A percentile compares a stretch with the other conserved stretches of the same genome.
phyloP scores from a whole-genome alignment of 1,140 invertebrate species.

The Orius insidiosus region DNA sequence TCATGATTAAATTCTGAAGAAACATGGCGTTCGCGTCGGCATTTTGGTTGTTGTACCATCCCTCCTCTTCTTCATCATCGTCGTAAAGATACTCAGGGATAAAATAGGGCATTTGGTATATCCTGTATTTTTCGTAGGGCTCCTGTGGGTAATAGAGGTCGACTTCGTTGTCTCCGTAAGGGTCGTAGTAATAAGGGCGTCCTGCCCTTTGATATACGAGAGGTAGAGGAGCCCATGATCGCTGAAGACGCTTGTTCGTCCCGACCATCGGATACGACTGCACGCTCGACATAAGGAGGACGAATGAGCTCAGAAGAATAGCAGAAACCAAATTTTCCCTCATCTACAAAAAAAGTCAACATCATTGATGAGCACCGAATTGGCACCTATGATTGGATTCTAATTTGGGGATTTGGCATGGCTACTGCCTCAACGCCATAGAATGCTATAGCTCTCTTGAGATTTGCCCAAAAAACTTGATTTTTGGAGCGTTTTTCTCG shows the following conservation, averaged over 20 bases:
- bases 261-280: background rate
- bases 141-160: conserved; percentile 32
- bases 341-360: no score
- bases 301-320: no score
- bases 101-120: conserved; percentile 27
- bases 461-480: no score
- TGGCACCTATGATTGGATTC: no score
- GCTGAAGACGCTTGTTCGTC: background rate
- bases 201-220: conserved; percentile 24
- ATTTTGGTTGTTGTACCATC: conserved; percentile 36
- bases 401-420: no score
- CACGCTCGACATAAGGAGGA: background rate
- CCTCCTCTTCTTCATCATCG: conserved; percentile 23
- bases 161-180: conserved; percentile 29
- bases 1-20: conserved; percentile 39
- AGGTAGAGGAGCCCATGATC: conserved; percentile 21
- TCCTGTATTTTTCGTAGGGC: conserved; percentile 25
- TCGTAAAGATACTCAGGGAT: conserved; percentile 24
- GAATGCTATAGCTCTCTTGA: no score
- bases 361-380: no score
- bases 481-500: no score
- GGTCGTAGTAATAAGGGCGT: conserved; percentile 28
- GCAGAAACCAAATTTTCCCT: no score
- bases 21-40: conserved; percentile 39
- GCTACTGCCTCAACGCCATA: no score